Percentiles rank a stretch among this genome's conserved stretches.
phyloP scores from a whole-genome alignment of 2,888 invertebrate genomes.

The Cenopis cana region DNA sequence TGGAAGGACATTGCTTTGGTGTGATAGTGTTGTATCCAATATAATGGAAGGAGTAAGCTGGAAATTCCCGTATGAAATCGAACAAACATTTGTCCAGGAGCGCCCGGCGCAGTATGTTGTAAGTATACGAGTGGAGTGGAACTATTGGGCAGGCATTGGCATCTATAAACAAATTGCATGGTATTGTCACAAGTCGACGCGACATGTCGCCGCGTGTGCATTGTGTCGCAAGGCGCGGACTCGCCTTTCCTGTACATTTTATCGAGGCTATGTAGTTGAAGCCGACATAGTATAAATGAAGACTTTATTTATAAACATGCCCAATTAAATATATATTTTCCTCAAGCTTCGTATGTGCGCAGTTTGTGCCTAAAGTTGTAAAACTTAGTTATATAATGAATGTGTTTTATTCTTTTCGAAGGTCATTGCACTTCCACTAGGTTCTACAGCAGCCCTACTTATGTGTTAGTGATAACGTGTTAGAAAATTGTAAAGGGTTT shows the following conservation, averaged over 20 bases:
- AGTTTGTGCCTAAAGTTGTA: conserved; percentile 75
- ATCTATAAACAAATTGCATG: conserved; percentile 61
- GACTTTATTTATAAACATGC: conserved; percentile 69
- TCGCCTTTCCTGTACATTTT: conserved; percentile 66
- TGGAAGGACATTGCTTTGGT: conserved; percentile 80
- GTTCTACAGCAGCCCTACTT: conserved; percentile 71
- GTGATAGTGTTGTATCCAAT: conserved; percentile 84
- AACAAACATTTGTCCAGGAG: conserved; percentile 64
- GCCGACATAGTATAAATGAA: conserved; percentile 70
- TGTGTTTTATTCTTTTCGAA: conserved; percentile 62
- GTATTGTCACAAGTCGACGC: conserved; percentile 67
- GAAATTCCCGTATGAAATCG: conserved; percentile 75
- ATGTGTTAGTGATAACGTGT: conserved; percentile 49
- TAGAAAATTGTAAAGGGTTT: conserved; percentile 39
- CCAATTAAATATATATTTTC: conserved; percentile 73
- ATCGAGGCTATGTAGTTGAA: conserved; percentile 65
- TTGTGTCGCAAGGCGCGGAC: conserved; percentile 54
- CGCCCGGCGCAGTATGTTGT: conserved; percentile 68
- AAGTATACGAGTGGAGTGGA: conserved; percentile 67
- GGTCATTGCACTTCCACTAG: conserved; percentile 69
- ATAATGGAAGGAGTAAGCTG: conserved; percentile 78
- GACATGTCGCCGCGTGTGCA: conserved; percentile 67
- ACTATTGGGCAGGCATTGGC: conserved; percentile 59
- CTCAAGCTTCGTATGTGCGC: conserved; percentile 74
- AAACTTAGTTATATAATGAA: conserved; percentile 67